Evolutionary conservation across 2,888 invertebrate genomes (phyloP), one percentile per base, ranked within the genome.

Genomic region (Brachynemurus nebulosus): DNA sequence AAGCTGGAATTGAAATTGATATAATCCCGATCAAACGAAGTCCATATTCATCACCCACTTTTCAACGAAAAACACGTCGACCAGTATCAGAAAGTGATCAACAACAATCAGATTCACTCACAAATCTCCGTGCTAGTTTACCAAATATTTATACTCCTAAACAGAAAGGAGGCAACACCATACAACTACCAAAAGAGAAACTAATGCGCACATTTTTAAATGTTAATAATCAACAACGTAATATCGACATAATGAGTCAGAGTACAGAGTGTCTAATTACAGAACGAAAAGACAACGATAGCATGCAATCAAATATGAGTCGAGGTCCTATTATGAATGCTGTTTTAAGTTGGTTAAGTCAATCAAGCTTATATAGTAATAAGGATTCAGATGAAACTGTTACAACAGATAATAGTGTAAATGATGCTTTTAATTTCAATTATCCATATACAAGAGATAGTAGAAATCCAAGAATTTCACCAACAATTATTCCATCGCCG

Each of bases 1-100:
- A 79, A 57, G 64, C 65, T 25, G 65, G 65, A 23, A 51, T 71
- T 12, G 65, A 67, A 52, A 61, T 69, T 12, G 65, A 67, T 43
- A 60, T 70, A 16, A 65, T 66, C 21, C 61, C 62, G 4, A 64
- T 64, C 37, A 63, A 59, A 59, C 57, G 57, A 53, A 65, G 64
- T 51, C 65, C 64, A n/a, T 59, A 59, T 50, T 53, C 59, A 42
- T 63, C 64, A 3, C 65, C 64, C 6, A 55, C 54, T 50, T 56
- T 54, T 4, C 39, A 44, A 36, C 50, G 48, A 45, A 55, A 51
- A 48, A 58, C 52, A 46, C 42, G 38, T 20, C 53, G 48, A 46
- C 57, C 55, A 48, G 55, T 62, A 14, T 59, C 63, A 20, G 57
- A 56, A 51, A 64, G 64, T 3, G 63, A 61, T 42, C 59, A 56